Evolutionary conservation across 2,888 invertebrate species (phyloP), one percentile per base, ranked within the genome.

Genomic region (Drosophila picticornis): DNA sequence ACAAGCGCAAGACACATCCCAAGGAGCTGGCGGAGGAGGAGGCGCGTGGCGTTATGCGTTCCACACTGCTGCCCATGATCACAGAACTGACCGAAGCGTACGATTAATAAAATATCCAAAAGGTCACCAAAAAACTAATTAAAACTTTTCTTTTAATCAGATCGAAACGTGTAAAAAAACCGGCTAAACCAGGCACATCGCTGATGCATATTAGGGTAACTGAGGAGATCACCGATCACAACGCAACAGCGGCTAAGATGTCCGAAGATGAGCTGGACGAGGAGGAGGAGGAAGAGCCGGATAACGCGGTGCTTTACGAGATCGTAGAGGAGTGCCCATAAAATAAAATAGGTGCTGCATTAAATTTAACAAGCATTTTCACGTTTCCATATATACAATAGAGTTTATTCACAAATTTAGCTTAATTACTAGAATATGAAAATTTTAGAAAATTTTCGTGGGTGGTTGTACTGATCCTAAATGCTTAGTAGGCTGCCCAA

Each of bases 1-100:
- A 93, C 70, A 93, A 93, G 56, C 93, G 93, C 32, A 93, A 93
- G 55, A 72, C 91, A 1, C 93, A 93, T 87, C 93, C 93, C 1
- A 81, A 75, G 22, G 93, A 93, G 70, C 72, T 93, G 66, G 93
- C 93, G 0, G 93, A 91, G 19, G 91, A 93, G 70, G 93, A 93
- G 75, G 90, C 93, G 0, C 81, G 83, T 4, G 93, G 93, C 0
- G 91, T 90, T 31, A 83, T 87, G 36, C 85, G 86, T 6, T 84
- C 87, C 0, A 91, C 91, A 1, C 80, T 90, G 38, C 86, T 93
- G 61, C 93, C 93, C 3, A 91, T 92, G 77, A 69, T 93, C 25
- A 92, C 92, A 29, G 93, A 93, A 61, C 72, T 93, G 25, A 91
- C 91, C 19, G 91, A 92, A 34, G 91, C 89, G 93, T 93, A 88